These are phyloP conservation scores for Ichneumon xanthorius DNA, from an alignment of 2,888 invertebrate genomes.

Conservation along the genomic window DNA sequence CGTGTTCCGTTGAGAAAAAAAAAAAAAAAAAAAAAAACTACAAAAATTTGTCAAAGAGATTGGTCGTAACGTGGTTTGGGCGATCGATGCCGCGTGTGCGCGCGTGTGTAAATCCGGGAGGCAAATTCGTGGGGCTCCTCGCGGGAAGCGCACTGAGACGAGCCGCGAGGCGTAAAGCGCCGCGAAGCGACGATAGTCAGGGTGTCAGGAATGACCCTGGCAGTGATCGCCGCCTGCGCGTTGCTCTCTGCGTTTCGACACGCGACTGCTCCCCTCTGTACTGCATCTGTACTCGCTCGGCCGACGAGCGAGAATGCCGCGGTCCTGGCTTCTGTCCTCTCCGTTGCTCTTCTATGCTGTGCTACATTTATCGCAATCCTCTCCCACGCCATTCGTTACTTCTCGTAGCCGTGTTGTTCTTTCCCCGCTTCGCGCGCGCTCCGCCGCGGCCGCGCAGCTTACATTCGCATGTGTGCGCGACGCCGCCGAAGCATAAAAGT, in stretches of 20 bases:
- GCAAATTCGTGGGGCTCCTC: constrained; percentile 64
- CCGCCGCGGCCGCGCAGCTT: neutral
- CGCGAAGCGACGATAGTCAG: constrained; percentile 62
- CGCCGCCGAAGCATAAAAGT: neutral
- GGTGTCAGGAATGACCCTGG: constrained; percentile 81
- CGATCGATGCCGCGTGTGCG: constrained; percentile 2
- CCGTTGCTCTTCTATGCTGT: constrained; percentile 33
- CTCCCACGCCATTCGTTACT: neutral
- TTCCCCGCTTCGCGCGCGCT: neutral
- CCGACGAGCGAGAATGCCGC: neutral
- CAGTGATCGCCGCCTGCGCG: constrained; percentile 84
- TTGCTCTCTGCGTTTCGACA: constrained; percentile 71
- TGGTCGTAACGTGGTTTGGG: neutral
- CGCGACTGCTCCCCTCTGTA: constrained; percentile 47
- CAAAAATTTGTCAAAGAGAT: neutral
- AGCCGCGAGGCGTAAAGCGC: constrained; percentile 61
- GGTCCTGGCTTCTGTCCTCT: constrained; percentile 8
- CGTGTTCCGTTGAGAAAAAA: neutral
- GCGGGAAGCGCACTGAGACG: constrained; percentile 66
- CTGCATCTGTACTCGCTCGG: neutral
- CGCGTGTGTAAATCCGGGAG: constrained; percentile 42
- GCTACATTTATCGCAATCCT: constrained; percentile 2
- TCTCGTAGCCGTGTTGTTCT: neutral
- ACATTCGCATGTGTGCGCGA: neutral
- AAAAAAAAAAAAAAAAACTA: neutral